Percentiles rank a stretch among this genome's conserved stretches.
Evolutionary conservation across 2,888 invertebrate species (phyloP).

Genomic region (Eledona agricola): DNA sequence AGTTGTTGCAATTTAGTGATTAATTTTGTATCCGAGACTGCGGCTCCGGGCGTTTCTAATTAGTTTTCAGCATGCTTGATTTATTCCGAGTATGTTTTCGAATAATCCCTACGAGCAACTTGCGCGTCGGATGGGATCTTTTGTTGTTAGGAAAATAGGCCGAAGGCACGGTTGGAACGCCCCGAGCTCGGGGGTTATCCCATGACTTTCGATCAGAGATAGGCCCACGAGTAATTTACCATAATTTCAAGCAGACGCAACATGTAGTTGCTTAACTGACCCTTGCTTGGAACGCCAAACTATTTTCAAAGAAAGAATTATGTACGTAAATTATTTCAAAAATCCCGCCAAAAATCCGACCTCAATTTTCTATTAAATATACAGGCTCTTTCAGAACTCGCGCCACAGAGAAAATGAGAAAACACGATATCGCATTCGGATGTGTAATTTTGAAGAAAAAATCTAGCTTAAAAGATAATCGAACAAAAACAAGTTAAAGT

Average conservation of each 20-base stretch:
- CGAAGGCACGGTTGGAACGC: conserved; percentile 19
- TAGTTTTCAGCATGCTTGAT: conserved; percentile 40
- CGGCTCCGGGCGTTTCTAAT: conserved; percentile 35
- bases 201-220: conserved; percentile 33
- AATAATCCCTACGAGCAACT: conserved; percentile 37
- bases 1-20: conserved; percentile 33
- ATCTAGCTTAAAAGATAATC: too few species aligned
- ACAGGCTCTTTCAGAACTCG: too few species aligned
- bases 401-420: too few species aligned
- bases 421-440: too few species aligned
- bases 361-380: too few species aligned
- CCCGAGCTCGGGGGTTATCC: conserved; percentile 21
- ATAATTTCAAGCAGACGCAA: conserved; percentile 11
- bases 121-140: conserved; percentile 33
- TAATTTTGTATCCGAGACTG: conserved; percentile 33
- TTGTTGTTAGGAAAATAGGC: conserved; percentile 38
- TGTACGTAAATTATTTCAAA: too few species aligned
- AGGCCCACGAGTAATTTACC: conserved; percentile 31
- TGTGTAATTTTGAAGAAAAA: too few species aligned
- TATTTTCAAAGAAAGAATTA: too few species aligned
- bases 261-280: too few species aligned
- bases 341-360: too few species aligned
- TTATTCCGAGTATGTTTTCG: conserved; percentile 40
- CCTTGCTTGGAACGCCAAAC: too few species aligned
- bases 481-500: too few species aligned